Percentiles rank a stretch among this genome's conserved stretches.
Conservation (phyloP, 2,888 invertebrate species). For the Polydesmus complanatus region DNA sequence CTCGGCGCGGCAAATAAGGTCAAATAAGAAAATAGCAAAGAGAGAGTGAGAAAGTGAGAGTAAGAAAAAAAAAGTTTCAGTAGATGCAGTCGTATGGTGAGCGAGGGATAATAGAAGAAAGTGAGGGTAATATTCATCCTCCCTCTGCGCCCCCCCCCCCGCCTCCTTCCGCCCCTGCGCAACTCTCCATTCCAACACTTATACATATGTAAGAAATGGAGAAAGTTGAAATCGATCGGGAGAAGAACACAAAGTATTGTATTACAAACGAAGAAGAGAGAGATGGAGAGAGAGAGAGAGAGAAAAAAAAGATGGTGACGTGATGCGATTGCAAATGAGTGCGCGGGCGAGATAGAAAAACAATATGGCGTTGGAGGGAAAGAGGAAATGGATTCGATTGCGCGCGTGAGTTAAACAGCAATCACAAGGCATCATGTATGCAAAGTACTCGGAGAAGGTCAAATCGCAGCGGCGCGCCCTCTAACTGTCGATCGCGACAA, state of each 20-base stretch:
- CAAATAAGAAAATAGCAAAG: neutral
- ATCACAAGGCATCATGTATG: neutral
- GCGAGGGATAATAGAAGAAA: neutral
- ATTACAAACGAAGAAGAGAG: too few species aligned
- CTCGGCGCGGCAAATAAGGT: neutral
- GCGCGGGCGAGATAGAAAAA: neutral
- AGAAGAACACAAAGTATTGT: neutral
- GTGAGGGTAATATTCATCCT: neutral
- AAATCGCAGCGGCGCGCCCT: too few species aligned
- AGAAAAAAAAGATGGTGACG: neutral
- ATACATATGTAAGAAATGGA: neutral
- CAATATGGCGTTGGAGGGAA: neutral
- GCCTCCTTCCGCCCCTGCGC: too few species aligned
- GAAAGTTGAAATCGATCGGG: neutral
- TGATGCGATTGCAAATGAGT: too few species aligned
- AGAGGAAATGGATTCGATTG: neutral
- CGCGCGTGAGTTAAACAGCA: neutral
- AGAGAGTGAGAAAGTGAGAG: neutral
- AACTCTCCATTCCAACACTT: too few species aligned
- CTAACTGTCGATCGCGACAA: too few species aligned
- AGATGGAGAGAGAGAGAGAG: too few species aligned
- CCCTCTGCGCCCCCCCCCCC: too few species aligned
- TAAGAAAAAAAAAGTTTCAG: neutral
- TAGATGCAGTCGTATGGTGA: neutral
- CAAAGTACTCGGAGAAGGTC: too few species aligned